Evolutionary conservation across 2,113 vertebrate species (phyloP).

Genomic region (Mellivora capensis): DNA sequence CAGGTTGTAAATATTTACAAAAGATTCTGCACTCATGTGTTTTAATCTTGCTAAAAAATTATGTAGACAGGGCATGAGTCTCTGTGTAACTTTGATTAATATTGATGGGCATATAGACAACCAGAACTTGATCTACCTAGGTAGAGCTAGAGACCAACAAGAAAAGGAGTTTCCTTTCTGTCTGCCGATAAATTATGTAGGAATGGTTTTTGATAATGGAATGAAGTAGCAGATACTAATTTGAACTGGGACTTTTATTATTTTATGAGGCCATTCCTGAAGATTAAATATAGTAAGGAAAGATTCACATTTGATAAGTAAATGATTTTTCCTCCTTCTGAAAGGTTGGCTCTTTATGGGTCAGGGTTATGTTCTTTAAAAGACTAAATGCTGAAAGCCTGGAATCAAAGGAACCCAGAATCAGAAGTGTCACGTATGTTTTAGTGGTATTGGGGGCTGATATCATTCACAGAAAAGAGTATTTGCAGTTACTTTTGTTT

Average conservation of each 20-base stretch:
- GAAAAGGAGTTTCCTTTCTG: slow-evolving; percentile 21
- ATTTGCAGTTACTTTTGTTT: neutral
- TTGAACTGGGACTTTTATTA: slow-evolving; percentile 50
- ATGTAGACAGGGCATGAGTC: neutral
- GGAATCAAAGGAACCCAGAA: neutral
- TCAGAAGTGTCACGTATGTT: neutral
- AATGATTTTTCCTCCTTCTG: slow-evolving; percentile 47
- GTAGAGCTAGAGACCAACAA: neutral
- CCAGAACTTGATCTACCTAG: neutral
- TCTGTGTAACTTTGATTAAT: slow-evolving; percentile 18
- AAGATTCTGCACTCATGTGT: neutral
- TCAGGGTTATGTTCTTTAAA: neutral
- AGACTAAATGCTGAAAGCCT: neutral
- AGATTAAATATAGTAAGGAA: slow-evolving; percentile 54
- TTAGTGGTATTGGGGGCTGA: neutral
- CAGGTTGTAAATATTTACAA: neutral
- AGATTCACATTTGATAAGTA: slow-evolving; percentile 47
- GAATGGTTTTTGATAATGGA: slow-evolving; percentile 15
- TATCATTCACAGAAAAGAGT: neutral
- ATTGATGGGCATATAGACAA: neutral
- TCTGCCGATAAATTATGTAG: neutral
- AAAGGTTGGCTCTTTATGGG: neutral
- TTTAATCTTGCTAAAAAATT: neutral
- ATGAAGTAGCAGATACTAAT: slow-evolving; percentile 14
- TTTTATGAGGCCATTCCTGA: slow-evolving; percentile 56